Conservation (phyloP, 2,888 invertebrate genomes). For the Glyphotaelius pellucidus region DNA sequence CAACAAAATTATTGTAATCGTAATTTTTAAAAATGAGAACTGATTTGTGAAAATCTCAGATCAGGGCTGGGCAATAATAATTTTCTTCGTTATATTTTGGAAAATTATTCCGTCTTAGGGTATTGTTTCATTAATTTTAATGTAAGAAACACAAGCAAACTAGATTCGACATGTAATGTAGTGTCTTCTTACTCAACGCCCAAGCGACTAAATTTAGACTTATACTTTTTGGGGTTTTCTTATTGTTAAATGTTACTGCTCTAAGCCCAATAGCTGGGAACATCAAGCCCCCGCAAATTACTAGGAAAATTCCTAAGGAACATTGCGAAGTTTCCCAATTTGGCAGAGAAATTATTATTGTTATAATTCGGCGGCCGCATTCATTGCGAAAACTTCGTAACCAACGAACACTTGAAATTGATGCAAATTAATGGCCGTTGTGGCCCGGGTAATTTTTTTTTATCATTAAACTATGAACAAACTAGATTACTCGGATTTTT, state of each 20-base stretch:
- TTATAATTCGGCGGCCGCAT: background rate
- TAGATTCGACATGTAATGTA: background rate
- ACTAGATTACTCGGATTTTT: background rate
- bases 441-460: background rate
- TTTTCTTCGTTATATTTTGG: background rate
- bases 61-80: too few species aligned
- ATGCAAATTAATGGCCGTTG: background rate
- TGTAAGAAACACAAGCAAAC: too few species aligned
- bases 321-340: background rate
- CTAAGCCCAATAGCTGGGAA: background rate
- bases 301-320: background rate
- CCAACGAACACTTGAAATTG: background rate
- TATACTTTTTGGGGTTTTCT: background rate
- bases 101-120: background rate
- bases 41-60: too few species aligned
- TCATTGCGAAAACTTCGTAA: background rate
- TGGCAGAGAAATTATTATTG: background rate
- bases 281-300: background rate
- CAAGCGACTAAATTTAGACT: background rate
- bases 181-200: background rate
- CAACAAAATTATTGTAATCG: too few species aligned
- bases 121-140: background rate
- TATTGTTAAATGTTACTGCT: background rate
- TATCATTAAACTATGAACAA: background rate
- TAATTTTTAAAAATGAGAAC: too few species aligned